Percentiles rank a stretch among this genome's conserved stretches.
Conservation (phyloP, 2,888 invertebrate species). For the Portevinia maculata region DNA sequence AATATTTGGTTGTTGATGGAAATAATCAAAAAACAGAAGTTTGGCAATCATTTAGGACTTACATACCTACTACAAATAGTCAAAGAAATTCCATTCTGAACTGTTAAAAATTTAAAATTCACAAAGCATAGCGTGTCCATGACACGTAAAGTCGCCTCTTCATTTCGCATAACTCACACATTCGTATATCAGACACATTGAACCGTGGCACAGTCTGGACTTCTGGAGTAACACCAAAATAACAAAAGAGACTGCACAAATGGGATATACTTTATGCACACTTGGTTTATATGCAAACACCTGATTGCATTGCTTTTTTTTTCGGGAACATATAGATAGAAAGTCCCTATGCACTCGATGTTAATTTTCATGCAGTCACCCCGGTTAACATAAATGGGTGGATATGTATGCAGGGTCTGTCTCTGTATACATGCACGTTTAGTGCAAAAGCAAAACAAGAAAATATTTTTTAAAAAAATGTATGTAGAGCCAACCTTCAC, state of each 20-base stretch:
- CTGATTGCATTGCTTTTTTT: slow-evolving; percentile 67
- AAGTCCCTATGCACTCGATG: slow-evolving; percentile 57
- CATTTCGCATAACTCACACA: slow-evolving; percentile 43
- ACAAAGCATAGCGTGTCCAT: slow-evolving; percentile 72
- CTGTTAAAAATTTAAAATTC: slow-evolving; percentile 60
- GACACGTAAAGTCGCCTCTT: slow-evolving; percentile 63
- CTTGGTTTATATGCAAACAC: slow-evolving; percentile 65
- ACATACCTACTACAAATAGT: slow-evolving; percentile 17
- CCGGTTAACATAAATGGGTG: slow-evolving; percentile 3
- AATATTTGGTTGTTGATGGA: too few species aligned
- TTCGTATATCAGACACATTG: neutral
- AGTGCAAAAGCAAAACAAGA: slow-evolving; percentile 26
- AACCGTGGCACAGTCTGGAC: neutral
- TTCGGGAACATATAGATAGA: slow-evolving; percentile 57
- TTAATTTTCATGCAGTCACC: slow-evolving; percentile 65
- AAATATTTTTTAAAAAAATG: neutral
- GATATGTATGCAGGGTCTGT: too few species aligned
- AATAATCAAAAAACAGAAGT: too few species aligned
- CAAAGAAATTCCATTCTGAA: slow-evolving; percentile 64
- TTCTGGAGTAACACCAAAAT: slow-evolving; percentile 47
- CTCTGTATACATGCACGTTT: slow-evolving; percentile 56
- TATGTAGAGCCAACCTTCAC: slow-evolving; percentile 36
- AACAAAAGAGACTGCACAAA: slow-evolving; percentile 67
- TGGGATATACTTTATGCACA: slow-evolving; percentile 58
- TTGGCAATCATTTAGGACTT: neutral